Conservation (phyloP, 1,140 invertebrate species). For the Druon quercuslanigerum region DNA sequence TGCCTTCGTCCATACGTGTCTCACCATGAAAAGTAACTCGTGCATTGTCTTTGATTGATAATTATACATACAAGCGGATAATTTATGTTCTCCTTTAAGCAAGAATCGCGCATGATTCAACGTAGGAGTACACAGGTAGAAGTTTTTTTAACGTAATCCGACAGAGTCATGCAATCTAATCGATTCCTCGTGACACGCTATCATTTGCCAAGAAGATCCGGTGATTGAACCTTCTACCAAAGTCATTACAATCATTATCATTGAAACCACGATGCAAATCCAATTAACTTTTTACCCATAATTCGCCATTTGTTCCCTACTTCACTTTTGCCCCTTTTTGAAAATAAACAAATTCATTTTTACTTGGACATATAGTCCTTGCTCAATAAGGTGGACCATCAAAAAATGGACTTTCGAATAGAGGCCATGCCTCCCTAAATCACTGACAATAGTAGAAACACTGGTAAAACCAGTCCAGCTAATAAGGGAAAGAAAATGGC, state of each 20-base stretch:
- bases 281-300: no score
- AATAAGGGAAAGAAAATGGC: no score
- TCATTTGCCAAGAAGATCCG: not conserved
- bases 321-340: no score
- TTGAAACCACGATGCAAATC: slow-evolving; percentile 1
- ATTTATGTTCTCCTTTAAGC: slow-evolving; percentile 40
- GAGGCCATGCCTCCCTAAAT: no score
- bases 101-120: slow-evolving; percentile 30
- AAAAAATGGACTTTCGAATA: no score
- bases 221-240: no score
- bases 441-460: no score
- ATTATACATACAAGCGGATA: slow-evolving; percentile 46
- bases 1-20: not conserved
- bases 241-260: not conserved
- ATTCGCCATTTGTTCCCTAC: no score
- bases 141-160: slow-evolving; percentile 36
- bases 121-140: slow-evolving; percentile 39
- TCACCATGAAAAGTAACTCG: slow-evolving; percentile 44
- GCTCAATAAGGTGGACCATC: no score
- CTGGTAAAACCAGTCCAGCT: no score
- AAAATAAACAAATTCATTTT: no score
- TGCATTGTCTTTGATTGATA: slow-evolving; percentile 48
- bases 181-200: not conserved
- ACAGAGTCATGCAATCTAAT: slow-evolving; percentile 38
- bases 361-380: no score